phyloP scores from a whole-genome alignment of 2,888 invertebrate species.

The Polietes domitor region DNA sequence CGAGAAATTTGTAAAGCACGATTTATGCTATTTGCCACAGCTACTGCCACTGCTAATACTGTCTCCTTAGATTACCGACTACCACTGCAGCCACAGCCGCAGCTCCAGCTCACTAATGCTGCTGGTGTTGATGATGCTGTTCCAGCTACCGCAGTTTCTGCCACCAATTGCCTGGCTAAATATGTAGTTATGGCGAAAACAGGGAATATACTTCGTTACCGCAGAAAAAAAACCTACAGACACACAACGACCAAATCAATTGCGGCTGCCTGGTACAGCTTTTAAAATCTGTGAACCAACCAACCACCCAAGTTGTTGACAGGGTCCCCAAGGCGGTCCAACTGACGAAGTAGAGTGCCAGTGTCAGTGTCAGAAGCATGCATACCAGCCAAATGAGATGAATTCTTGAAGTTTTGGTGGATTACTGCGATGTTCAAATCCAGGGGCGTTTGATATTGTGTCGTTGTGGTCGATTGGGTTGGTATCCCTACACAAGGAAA shows the following conservation, averaged over 20 bases:
- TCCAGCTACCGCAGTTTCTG: constrained; percentile 7
- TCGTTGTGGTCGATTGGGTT: background rate
- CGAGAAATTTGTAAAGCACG: constrained; percentile 47
- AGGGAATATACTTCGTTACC: background rate
- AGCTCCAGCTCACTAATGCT: background rate
- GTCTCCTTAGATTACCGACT: no score
- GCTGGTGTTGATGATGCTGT: constrained; percentile 19
- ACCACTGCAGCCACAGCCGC: background rate
- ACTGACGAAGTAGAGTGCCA: constrained; percentile 30
- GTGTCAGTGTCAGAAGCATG: constrained; percentile 31
- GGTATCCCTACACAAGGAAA: background rate
- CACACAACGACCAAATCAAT: constrained; percentile 19
- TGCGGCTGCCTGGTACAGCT: background rate
- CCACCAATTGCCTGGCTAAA: constrained; percentile 1
- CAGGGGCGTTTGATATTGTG: background rate
- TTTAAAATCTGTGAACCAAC: background rate
- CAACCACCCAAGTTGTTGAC: background rate
- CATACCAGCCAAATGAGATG: constrained; percentile 2
- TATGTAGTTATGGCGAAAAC: constrained; percentile 32
- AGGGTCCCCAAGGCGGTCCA: constrained; percentile 24
- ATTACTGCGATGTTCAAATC: constrained; percentile 4
- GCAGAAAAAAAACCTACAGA: background rate
- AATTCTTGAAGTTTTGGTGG: constrained; percentile 7
- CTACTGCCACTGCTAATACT: constrained; percentile 22
- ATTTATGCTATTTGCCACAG: constrained; percentile 24